Percentiles rank a stretch among this genome's conserved stretches.
These are phyloP conservation scores for Ambastaia sidthimunki DNA, from an alignment of 2,797 vertebrate genomes.

Conservation along the genomic window DNA sequence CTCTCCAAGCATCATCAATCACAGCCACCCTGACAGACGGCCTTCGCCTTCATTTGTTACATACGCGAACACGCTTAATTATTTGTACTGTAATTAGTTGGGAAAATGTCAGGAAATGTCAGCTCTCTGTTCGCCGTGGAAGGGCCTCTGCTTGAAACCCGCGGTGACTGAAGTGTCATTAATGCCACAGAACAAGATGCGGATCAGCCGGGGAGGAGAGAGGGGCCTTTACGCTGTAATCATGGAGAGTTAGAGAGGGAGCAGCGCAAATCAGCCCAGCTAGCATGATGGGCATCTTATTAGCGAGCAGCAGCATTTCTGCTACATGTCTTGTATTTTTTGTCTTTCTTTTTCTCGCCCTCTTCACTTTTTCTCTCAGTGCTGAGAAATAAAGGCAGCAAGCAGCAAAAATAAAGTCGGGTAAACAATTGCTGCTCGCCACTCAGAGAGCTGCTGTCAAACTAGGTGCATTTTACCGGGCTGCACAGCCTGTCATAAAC, in stretches of 20 bases:
- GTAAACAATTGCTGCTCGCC: conserved; percentile 84
- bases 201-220: conserved; percentile 89
- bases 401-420: conserved; percentile 82
- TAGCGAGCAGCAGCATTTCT: conserved; percentile 89
- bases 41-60: conserved; percentile 99
- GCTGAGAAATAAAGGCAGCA: conserved; percentile 80
- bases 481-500: conserved; percentile 81
- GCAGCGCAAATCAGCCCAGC: conserved; percentile 84
- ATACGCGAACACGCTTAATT: conserved; percentile 99
- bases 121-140: conserved; percentile 98
- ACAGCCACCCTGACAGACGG: conserved; percentile 92
- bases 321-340: conserved; percentile 75
- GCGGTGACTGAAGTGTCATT: conserved; percentile 99
- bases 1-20: conserved; percentile 99
- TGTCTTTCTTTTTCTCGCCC: conserved; percentile 52
- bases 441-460: conserved; percentile 78
- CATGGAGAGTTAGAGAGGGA: conserved; percentile 88
- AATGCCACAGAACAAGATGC: conserved; percentile 98
- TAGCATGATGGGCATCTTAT: conserved; percentile 92
- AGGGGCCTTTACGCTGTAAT: conserved; percentile 94
- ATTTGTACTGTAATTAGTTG: conserved; percentile 99
- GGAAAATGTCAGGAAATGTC: conserved; percentile 99
- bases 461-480: conserved; percentile 73
- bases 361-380: conserved; percentile 76
- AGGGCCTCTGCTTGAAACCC: conserved; percentile 96